Percentiles rank a stretch among this genome's conserved stretches.
phyloP scores from a whole-genome alignment of 2,888 invertebrate genomes.

The Molorchus minor region DNA sequence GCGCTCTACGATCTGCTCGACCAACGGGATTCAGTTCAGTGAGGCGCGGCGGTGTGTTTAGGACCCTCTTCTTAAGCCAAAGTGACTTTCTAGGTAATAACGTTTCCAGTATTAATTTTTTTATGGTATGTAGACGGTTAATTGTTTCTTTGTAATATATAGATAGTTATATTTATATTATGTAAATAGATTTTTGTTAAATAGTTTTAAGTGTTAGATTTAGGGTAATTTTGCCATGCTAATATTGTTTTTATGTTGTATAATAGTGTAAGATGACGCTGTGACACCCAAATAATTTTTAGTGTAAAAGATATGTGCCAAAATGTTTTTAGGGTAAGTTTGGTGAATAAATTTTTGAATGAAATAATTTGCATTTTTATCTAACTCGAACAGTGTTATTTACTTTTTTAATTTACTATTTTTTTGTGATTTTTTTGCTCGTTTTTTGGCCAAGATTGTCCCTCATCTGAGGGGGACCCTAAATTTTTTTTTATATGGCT shows the following conservation, averaged over 20 bases:
- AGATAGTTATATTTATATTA: background rate
- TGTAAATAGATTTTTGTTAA: conserved; percentile 26
- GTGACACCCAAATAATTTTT: conserved; percentile 33
- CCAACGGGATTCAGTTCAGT: conserved; percentile 35
- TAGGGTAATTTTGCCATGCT: conserved; percentile 8
- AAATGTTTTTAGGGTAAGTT: conserved; percentile 21
- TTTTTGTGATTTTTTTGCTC: background rate
- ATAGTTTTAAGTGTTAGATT: conserved; percentile 21
- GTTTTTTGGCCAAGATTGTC: too few relatives aligned
- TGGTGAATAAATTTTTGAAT: too few relatives aligned
- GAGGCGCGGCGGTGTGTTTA: conserved; percentile 9
- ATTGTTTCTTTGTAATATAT: conserved; percentile 7
- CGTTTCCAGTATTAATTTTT: conserved; percentile 12
- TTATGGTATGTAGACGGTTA: conserved; percentile 1
- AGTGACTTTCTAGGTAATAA: conserved; percentile 34
- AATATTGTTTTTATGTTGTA: conserved; percentile 10
- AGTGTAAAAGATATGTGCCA: conserved; percentile 36
- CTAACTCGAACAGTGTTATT: background rate
- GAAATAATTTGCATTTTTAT: too few relatives aligned
- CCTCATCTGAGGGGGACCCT: too few relatives aligned
- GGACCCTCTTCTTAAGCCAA: conserved; percentile 32
- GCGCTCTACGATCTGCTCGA: conserved; percentile 85
- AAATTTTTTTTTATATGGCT: too few relatives aligned
- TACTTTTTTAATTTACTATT: background rate
- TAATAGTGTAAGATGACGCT: conserved; percentile 24